phyloP scores from a whole-genome alignment of 2,888 invertebrate genomes.

The Danaus chrysippus region DNA sequence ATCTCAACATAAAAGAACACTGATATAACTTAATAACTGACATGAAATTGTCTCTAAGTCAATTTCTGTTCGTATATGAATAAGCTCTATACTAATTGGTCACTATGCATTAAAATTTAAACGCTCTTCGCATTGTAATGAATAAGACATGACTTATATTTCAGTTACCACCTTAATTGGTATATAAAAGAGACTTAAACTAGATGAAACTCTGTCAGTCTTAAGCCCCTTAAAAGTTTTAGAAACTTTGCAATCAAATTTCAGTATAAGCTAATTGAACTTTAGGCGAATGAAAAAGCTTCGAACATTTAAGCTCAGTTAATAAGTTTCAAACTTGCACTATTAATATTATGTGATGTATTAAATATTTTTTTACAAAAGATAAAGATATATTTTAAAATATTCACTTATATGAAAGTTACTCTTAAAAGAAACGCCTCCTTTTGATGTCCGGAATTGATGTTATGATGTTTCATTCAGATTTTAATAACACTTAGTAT shows the following conservation, averaged over 20 bases:
- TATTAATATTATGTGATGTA: conserved; percentile 1
- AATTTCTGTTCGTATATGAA: no score
- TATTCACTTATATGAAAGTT: background rate
- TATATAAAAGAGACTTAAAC: conserved; percentile 28
- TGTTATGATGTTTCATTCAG: conserved; percentile 2
- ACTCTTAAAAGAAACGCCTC: background rate
- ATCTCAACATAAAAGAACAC: no score
- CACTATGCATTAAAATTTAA: background rate
- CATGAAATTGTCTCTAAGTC: no score
- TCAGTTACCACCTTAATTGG: conserved; percentile 15
- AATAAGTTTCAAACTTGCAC: conserved; percentile 30
- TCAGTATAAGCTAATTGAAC: conserved; percentile 67
- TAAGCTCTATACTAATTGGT: background rate
- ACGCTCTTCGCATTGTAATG: background rate
- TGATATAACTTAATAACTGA: no score
- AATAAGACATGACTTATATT: conserved; percentile 5
- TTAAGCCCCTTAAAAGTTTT: conserved; percentile 61
- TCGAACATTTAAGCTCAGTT: conserved; percentile 40
- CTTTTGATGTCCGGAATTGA: background rate
- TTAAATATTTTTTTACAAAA: background rate
- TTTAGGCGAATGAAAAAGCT: conserved; percentile 54
- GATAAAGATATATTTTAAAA: background rate
- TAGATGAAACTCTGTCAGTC: conserved; percentile 35
- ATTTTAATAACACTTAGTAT: conserved; percentile 8
- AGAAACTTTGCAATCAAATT: conserved; percentile 66